Percentiles rank a stretch among this genome's conserved stretches.
Evolutionary conservation across 1,140 invertebrate genomes (phyloP).

Genomic region (Centruroides vittatus): DNA sequence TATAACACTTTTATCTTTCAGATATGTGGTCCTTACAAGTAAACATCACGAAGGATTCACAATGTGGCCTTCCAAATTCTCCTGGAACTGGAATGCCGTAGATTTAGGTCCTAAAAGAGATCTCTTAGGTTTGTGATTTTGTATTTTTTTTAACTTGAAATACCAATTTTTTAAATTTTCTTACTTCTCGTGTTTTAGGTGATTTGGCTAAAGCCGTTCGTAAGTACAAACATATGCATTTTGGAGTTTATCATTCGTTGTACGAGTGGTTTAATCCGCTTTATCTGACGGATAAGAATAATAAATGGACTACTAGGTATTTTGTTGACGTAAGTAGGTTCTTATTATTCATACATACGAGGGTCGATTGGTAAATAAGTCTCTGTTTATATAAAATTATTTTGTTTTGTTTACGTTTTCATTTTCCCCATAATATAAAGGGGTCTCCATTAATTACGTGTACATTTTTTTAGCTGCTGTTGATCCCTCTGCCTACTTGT

Average conservation of each 20-base stretch:
- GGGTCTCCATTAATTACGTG: no score
- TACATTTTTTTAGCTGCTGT: no score
- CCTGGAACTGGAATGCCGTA: conserved; percentile 77
- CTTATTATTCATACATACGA: no score
- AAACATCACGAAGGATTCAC: conserved; percentile 90
- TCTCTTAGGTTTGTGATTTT: conserved; percentile 42
- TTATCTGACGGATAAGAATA: conserved; percentile 21
- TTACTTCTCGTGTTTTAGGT: conserved; percentile 13
- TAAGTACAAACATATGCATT: conserved; percentile 28
- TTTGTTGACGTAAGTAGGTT: conserved; percentile 17
- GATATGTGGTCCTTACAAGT: conserved; percentile 74
- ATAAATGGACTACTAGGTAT: conserved; percentile 18
- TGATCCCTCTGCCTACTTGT: no score
- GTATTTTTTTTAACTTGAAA: not conserved
- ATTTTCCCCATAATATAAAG: no score
- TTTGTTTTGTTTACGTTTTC: no score
- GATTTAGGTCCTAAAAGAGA: conserved; percentile 72
- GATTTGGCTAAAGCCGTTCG: conserved; percentile 31
- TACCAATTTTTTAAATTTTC: not conserved
- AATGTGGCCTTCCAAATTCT: conserved; percentile 67
- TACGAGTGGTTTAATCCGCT: conserved; percentile 32
- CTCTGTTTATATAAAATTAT: no score
- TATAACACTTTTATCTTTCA: conserved; percentile 23
- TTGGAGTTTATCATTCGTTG: conserved; percentile 33
- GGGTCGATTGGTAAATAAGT: no score